Evolutionary conservation across 2,888 invertebrate genomes (phyloP), one percentile per base, ranked within the genome.

Genomic region (Drosophila macrospina): DNA sequence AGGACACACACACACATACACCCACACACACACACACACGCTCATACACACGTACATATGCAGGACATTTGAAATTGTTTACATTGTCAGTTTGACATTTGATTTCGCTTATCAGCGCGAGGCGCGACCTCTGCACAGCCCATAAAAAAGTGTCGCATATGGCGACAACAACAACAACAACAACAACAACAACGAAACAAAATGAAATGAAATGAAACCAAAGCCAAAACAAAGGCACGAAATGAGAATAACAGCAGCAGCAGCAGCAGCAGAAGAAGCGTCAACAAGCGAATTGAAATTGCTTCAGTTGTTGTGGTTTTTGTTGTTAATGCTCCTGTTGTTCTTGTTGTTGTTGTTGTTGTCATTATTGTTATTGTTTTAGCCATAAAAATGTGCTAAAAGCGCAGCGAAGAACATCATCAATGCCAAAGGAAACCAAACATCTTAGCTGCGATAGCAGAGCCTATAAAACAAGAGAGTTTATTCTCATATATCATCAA

Each of bases 71-170:
- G 61, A 74, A 78, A 86, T 81, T 82, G 86, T 86, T 82, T 74
- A 84, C 81, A 82, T 81, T 86, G 69, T 74, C 81, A 74, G 79
- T 68, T 84, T 78, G 85, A 82, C 87, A 86, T 82, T 82, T 82
- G 81, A 81, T 86, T 86, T 84, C 75, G 85, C 82, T 82, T 86
- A 82, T 86, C 81, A 69, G 71, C 57, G 60, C 66, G 62, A 62
- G 69, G 61, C 57, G 76, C 71, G 41, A 34, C 64, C 66, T 60
- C 80, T 69, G 52, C 34, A 54, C 44, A 70, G 54, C 41, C 76
- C 77, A 78, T 80, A 86, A 86, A 80, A 84, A 86, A 68, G 16
- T 67, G 70, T 86, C 70, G 51, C 84, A 80, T 64, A 74, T 83
- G 52, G 55, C 20, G 30, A 62, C 61, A 62, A 39, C 47, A 50